Base-by-base conservation (phyloP, 2,797 vertebrate species). In the Ambastaia sidthimunki region DNA sequence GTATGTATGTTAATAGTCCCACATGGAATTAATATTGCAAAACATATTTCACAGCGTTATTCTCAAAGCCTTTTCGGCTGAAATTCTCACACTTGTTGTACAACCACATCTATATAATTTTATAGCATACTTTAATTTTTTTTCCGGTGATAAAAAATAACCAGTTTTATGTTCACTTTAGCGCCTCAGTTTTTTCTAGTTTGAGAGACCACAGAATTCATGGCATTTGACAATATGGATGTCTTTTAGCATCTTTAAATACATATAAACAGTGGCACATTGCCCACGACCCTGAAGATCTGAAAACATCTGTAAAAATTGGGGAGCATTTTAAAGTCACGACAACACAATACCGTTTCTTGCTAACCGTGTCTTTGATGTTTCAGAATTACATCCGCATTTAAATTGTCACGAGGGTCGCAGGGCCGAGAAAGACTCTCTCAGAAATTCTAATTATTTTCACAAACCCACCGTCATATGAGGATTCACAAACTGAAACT, bases 401-500 rank as follows among this genome's bases (percentile, higher is more conserved):
- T 69, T 12, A 47, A 69, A 70, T 48, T 69, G 66, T 48, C 18
- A 60, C 2, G 10, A 60, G 25, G 65, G 41, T 60, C 7, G 21
- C 25, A 16, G 6, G 15, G 13, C 66, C 34, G 31, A 3, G 31
- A 66, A n/a, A 52, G 7, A 31, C 21, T 7, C 21, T 47, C 21
- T 69, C 5, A 0, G 1, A 48, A 77, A 60, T 60, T 60, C 2
- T 48, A 69, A 57, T 69, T 59, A 69, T 69, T 70, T 60, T 34
- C 75, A 47, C 25, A 31, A 25, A 60, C 23, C 57, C 13, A 60
- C 41, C 19, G 66, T 34, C 19, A 16, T 11, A 19, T 41, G 57
- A 34, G 54, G 66, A 69, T 50, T 69, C 31, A 50, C 54, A 70
- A 66, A 69, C 37, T 34, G 9, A 77, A 79, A 78, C 80, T 83